Conservation (phyloP, 2,797 vertebrate genomes). For the Leucoraja ocellata region DNA sequence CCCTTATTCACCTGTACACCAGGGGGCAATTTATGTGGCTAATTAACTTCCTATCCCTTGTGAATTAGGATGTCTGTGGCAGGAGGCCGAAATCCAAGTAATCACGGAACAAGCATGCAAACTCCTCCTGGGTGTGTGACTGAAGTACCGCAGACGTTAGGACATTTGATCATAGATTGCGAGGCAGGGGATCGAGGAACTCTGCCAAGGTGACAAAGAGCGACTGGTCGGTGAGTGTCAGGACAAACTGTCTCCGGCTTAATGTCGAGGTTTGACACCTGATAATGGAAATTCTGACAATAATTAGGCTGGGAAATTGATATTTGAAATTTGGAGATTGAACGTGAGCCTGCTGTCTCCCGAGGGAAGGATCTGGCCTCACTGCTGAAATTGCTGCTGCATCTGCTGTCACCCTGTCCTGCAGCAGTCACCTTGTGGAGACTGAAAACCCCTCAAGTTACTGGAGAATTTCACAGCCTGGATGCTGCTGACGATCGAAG, state of each 20-base stretch:
- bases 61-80: no score
- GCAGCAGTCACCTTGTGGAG: neutral
- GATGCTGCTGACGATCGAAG: neutral
- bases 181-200: neutral
- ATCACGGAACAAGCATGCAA: no score
- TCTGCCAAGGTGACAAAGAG: neutral
- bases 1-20: no score
- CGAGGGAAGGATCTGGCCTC: neutral
- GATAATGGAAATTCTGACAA: constrained; percentile 16
- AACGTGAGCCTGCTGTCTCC: neutral
- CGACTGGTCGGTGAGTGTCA: neutral
- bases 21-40: no score
- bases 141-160: neutral
- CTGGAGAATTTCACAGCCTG: neutral
- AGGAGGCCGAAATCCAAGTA: no score
- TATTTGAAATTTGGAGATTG: neutral
- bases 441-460: neutral
- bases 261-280: neutral
- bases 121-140: no score
- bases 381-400: neutral
- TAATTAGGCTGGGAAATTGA: constrained; percentile 8
- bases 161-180: neutral
- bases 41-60: no score
- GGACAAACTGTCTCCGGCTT: neutral
- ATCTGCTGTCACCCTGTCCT: neutral